phyloP scores from a whole-genome alignment of 1,140 invertebrate genomes.

The Macrobrachium rosenbergii region DNA sequence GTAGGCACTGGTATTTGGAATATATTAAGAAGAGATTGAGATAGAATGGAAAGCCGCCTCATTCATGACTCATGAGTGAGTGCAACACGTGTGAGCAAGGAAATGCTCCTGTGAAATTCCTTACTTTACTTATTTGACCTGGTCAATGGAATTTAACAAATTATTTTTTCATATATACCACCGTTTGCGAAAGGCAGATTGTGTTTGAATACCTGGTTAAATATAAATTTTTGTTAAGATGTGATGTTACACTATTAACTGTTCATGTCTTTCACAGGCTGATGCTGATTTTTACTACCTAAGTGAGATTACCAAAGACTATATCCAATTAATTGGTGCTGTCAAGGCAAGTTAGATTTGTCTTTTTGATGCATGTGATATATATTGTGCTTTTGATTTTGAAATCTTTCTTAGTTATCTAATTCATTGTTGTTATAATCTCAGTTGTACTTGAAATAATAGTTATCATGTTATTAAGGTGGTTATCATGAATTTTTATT shows the following conservation, averaged over 20 bases:
- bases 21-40: too few species aligned
- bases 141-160: too few species aligned
- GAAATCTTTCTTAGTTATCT: background rate
- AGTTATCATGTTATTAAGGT: background rate
- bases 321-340: slow-evolving; percentile 91
- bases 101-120: too few species aligned
- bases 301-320: slow-evolving; percentile 95
- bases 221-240: background rate
- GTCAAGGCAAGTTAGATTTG: slow-evolving; percentile 79
- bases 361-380: too few species aligned
- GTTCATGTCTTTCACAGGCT: slow-evolving; percentile 79
- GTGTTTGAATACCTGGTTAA: too few species aligned
- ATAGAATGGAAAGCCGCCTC: too few species aligned
- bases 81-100: too few species aligned
- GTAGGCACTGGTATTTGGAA: too few species aligned
- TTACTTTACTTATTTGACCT: too few species aligned
- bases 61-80: too few species aligned
- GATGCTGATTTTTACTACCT: slow-evolving; percentile 96
- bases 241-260: background rate
- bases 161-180: too few species aligned
- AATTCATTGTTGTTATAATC: background rate
- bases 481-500: background rate
- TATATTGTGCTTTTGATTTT: background rate
- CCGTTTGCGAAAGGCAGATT: too few species aligned
- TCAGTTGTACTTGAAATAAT: slow-evolving; percentile 16